These are phyloP conservation scores for Borostomias antarcticus DNA, from an alignment of 2,797 vertebrate genomes.

Conservation along the genomic window DNA sequence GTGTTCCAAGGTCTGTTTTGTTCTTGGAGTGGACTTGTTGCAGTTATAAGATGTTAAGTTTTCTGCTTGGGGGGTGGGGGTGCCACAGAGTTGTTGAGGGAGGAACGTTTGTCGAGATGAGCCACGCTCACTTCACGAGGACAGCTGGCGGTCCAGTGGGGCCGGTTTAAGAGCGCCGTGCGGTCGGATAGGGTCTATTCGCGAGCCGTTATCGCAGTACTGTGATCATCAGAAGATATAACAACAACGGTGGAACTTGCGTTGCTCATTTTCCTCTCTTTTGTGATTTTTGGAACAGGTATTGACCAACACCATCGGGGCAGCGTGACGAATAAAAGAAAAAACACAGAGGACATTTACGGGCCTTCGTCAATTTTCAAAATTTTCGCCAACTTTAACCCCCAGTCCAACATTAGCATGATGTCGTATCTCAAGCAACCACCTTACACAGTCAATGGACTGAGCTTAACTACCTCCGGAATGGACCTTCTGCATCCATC, in stretches of 20 bases:
- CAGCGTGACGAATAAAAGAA: constrained; percentile 33
- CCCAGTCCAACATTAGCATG: constrained; percentile 96
- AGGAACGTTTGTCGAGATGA: constrained; percentile 74
- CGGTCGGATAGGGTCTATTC: constrained; percentile 56
- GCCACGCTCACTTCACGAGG: constrained; percentile 64
- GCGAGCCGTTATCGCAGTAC: constrained; percentile 45
- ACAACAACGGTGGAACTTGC: constrained; percentile 43
- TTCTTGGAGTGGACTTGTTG: constrained; percentile 76
- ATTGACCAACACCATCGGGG: constrained; percentile 39
- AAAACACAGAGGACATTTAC: constrained; percentile 60
- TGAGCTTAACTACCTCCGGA: constrained; percentile 96
- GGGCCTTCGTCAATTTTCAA: constrained; percentile 69
- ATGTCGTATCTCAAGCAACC: constrained; percentile 99
- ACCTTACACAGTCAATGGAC: constrained; percentile 98
- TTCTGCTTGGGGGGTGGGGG: constrained; percentile 50
- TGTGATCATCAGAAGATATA: constrained; percentile 20
- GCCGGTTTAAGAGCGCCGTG: constrained; percentile 73
- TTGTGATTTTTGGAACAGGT: constrained; percentile 59
- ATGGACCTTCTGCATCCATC: constrained; percentile 98
- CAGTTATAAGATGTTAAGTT: constrained; percentile 72
- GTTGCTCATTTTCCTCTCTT: constrained; percentile 36
- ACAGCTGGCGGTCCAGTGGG: constrained; percentile 75
- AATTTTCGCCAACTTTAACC: constrained; percentile 83
- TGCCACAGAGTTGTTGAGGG: constrained; percentile 21
- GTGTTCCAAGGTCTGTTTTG: constrained; percentile 79